A percentile compares a stretch with the other conserved stretches of the same genome.
Evolutionary conservation across 2,797 vertebrate species (phyloP).

Genomic region (Poeciliopsis gracilis): DNA sequence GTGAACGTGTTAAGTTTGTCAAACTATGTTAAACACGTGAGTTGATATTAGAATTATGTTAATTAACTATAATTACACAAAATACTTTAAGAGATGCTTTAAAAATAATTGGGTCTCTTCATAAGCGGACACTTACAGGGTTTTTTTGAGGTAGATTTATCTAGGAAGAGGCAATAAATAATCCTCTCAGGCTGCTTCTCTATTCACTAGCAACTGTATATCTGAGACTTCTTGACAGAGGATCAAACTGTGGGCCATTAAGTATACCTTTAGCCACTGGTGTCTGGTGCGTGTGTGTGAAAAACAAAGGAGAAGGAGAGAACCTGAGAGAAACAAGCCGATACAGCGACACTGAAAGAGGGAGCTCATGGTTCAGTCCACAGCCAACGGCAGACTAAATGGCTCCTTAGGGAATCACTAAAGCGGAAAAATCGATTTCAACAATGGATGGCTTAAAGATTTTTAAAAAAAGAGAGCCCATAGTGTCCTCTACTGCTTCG

Average conservation of each 20-base stretch:
- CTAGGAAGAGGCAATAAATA: conserved; percentile 45
- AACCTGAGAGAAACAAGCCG: conserved; percentile 6
- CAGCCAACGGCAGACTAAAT: conserved; percentile 71
- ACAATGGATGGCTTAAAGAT: conserved; percentile 70
- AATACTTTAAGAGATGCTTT: conserved; percentile 15
- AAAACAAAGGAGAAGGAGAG: conserved; percentile 1
- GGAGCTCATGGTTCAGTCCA: conserved; percentile 54
- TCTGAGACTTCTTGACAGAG: conserved; percentile 60
- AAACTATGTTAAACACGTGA: neutral
- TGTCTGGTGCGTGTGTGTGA: conserved; percentile 12
- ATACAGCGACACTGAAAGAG: conserved; percentile 20
- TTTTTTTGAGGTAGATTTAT: conserved; percentile 41
- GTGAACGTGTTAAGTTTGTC: neutral
- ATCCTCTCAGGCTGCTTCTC: conserved; percentile 36
- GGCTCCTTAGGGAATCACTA: conserved; percentile 74
- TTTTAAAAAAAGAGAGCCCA: conserved; percentile 4
- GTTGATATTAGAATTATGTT: neutral
- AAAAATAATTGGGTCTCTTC: conserved; percentile 21
- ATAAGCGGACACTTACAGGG: neutral
- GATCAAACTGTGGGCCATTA: conserved; percentile 66
- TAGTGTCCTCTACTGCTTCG: conserved; percentile 50
- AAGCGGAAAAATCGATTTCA: conserved; percentile 76
- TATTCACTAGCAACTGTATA: conserved; percentile 55
- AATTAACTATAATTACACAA: conserved; percentile 26
- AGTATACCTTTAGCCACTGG: conserved; percentile 53